phyloP scores from a whole-genome alignment of 2,888 invertebrate genomes.

The Agrochola litura region DNA sequence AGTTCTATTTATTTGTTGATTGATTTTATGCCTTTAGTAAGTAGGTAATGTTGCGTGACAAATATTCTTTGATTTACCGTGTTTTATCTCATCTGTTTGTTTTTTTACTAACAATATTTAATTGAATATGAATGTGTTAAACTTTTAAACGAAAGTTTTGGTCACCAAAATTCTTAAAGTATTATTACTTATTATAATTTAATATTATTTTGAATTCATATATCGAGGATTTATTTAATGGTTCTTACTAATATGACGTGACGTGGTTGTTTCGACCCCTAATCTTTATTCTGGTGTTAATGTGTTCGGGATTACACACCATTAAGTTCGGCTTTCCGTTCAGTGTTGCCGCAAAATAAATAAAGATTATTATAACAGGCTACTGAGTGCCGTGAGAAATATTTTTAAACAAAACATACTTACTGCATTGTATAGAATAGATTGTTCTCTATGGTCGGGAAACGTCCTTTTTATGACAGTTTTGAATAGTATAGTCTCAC shows the following conservation, averaged over 20 bases:
- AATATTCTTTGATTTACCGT: neutral
- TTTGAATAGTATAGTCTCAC: neutral
- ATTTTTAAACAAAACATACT: conserved; percentile 68
- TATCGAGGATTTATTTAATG: conserved; percentile 60
- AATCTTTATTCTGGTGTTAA: conserved; percentile 85
- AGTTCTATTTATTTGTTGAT: conserved; percentile 16
- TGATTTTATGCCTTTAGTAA: conserved; percentile 13
- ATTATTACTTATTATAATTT: neutral
- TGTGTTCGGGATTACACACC: conserved; percentile 86
- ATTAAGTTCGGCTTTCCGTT: conserved; percentile 83
- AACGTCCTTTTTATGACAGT: neutral
- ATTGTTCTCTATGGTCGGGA: conserved; percentile 7
- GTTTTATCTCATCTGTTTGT: neutral
- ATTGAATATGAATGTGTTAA: neutral
- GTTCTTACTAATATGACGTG: conserved; percentile 70
- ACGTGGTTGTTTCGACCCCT: conserved; percentile 77
- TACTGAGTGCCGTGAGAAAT: conserved; percentile 86
- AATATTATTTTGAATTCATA: conserved; percentile 24
- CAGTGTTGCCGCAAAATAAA: conserved; percentile 86
- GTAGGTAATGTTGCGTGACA: neutral
- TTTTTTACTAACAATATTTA: neutral
- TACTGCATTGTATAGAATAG: conserved; percentile 21
- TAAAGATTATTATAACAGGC: conserved; percentile 85
- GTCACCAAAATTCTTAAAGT: no score
- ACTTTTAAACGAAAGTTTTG: neutral